Conservation (phyloP, 2,113 vertebrate genomes). For the Rhinoptilus africanus region DNA sequence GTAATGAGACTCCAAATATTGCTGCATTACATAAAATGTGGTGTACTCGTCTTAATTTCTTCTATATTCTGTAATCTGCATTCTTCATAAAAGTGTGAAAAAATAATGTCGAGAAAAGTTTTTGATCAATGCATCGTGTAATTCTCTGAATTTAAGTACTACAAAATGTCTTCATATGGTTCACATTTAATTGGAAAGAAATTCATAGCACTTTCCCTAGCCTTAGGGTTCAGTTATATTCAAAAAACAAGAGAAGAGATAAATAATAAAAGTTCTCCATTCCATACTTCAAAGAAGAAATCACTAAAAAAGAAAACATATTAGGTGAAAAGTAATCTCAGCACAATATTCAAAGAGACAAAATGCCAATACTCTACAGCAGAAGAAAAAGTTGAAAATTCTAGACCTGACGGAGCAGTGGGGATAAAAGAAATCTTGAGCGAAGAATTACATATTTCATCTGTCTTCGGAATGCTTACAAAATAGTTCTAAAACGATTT, state of each 20-base stretch:
- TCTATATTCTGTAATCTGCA: background rate
- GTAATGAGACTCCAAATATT: background rate
- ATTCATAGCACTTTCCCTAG: background rate
- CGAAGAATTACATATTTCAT: background rate
- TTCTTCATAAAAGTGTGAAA: background rate
- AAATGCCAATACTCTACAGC: background rate
- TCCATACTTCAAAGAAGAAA: background rate
- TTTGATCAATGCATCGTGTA: background rate
- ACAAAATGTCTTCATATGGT: background rate
- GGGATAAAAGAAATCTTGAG: background rate
- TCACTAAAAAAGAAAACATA: background rate
- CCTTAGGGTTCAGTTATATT: background rate
- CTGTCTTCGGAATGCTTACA: background rate
- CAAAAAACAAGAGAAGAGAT: background rate
- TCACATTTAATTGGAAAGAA: constrained; percentile 25
- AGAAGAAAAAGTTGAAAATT: background rate
- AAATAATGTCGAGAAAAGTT: background rate
- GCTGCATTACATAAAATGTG: background rate
- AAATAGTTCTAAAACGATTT: background rate
- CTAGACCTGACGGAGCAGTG: background rate
- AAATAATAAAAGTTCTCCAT: background rate
- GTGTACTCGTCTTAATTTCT: background rate
- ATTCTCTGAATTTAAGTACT: background rate
- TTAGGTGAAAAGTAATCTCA: background rate
- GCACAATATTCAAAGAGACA: background rate